Evolutionary conservation across 2,797 vertebrate genomes (phyloP).

Genomic region (Gambusia yucatana): DNA sequence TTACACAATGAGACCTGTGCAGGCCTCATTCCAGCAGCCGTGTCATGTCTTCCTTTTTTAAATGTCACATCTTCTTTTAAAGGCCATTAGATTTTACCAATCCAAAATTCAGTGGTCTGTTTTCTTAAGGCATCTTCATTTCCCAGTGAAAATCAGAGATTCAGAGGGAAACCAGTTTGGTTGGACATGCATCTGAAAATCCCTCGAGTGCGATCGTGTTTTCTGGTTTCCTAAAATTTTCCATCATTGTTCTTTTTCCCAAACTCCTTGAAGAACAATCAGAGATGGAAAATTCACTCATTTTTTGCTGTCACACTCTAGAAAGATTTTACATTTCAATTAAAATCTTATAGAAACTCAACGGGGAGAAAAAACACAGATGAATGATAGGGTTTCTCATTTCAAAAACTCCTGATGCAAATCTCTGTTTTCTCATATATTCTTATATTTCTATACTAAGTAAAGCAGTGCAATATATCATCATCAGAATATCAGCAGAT

Average conservation of each 20-base stretch:
- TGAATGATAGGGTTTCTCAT: too few relatives aligned
- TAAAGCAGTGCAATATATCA: background rate
- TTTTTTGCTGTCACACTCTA: background rate
- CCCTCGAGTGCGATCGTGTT: background rate
- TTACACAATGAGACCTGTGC: background rate
- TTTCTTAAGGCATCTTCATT: background rate
- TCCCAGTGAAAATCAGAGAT: background rate
- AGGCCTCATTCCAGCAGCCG: background rate
- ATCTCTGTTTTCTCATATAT: background rate
- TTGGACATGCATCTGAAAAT: background rate
- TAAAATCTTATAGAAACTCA: background rate
- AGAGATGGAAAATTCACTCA: too few relatives aligned
- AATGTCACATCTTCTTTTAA: constrained; percentile 5
- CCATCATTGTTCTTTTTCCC: background rate
- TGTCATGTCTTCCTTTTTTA: background rate
- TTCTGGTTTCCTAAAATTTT: background rate
- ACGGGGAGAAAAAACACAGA: too few relatives aligned
- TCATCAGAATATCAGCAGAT: background rate
- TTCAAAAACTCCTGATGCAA: background rate
- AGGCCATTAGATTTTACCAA: background rate
- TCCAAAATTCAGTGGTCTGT: background rate
- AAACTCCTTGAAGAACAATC: background rate
- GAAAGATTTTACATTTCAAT: background rate
- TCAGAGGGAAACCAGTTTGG: background rate
- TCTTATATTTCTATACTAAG: background rate